Evolutionary conservation across 2,113 vertebrate species (phyloP).

Genomic region (Amphiprion percula): DNA sequence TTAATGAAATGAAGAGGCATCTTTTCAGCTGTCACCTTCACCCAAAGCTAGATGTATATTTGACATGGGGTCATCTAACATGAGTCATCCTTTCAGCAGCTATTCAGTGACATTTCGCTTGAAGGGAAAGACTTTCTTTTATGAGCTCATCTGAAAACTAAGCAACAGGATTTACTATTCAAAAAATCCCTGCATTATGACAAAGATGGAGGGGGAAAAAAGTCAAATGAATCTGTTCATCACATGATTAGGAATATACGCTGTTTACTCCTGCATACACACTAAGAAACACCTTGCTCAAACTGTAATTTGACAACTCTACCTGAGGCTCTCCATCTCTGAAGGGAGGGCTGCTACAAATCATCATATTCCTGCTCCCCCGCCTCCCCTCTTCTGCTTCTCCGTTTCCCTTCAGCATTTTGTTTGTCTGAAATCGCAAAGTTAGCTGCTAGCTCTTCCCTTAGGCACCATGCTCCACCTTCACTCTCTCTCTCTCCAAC

Average conservation of each 20-base stretch:
- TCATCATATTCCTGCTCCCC: conserved; percentile 41
- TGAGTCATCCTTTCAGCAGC: conserved; percentile 49
- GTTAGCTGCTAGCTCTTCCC: conserved; percentile 60
- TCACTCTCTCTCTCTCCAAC: neutral
- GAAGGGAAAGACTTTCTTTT: conserved; percentile 14
- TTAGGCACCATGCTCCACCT: conserved; percentile 19
- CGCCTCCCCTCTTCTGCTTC: conserved; percentile 26
- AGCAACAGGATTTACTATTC: neutral
- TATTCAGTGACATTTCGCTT: conserved; percentile 22
- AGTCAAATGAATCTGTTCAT: conserved; percentile 3
- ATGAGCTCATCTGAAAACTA: conserved; percentile 22
- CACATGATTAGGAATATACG: conserved; percentile 20
- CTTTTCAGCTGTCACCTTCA: conserved; percentile 40
- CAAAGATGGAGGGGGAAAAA: neutral
- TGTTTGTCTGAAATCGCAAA: conserved; percentile 68
- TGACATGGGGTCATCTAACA: conserved; percentile 35
- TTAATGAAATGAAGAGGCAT: conserved; percentile 2
- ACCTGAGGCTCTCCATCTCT: conserved; percentile 52
- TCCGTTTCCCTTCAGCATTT: conserved; percentile 68
- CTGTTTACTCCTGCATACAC: neutral
- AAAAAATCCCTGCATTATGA: neutral
- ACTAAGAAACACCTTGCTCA: conserved; percentile 31
- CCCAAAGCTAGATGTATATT: conserved; percentile 7
- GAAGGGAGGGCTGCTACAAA: conserved; percentile 52
- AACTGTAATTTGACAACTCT: conserved; percentile 58